Evolutionary conservation across 1,140 invertebrate species (phyloP), one percentile per base, ranked within the genome.

Genomic region (Pseudomyrmex pallidus): DNA sequence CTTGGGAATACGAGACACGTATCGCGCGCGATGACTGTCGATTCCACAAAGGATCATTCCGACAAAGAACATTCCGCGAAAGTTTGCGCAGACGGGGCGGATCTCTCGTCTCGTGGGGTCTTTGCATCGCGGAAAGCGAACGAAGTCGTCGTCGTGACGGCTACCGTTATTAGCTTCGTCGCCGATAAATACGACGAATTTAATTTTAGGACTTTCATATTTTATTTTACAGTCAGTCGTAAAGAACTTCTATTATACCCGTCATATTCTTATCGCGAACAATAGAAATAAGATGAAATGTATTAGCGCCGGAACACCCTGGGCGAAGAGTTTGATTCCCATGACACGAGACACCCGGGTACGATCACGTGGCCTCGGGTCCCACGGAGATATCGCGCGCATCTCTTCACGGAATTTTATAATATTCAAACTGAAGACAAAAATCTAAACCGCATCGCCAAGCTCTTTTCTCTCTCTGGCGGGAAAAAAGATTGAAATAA

Each of bases 61-160:
- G 74, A 77, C 74, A 77, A 77, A 77, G 74, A 77, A 77, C 74
- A 77, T 77, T 77, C 74, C 74, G 74, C 62, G 62, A 77, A 77
- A 67, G 74, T 77, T 66, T 77, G 22, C 74, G n/a, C 48, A 67
- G 62, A 54, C 74, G 48, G 25, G 54, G 50, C 35, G 35, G 35
- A 35, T 35, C 35, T 35, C 35, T 35, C 35, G 74, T 54, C 48
- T 66, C 48, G 67, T 44, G 74, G 48, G 61, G 64, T 62, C 66
- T 76, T 74, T 0, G 13, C 50, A 52, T 46, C 54, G 68, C 68
- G 25, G 35, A 17, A 73, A 13, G 67, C 50, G 70, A 73, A 15
- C 22, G n/a, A n/a, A n/a, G n/a, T n/a, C n/a, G 73, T 5, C 62
- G 46, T 48, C 48, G 74, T 54, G 22, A 13, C 62, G 62, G 62